Evolutionary conservation across 2,888 invertebrate genomes (phyloP), one percentile per base, ranked within the genome.

Genomic region (Eupithecia vulgata): DNA sequence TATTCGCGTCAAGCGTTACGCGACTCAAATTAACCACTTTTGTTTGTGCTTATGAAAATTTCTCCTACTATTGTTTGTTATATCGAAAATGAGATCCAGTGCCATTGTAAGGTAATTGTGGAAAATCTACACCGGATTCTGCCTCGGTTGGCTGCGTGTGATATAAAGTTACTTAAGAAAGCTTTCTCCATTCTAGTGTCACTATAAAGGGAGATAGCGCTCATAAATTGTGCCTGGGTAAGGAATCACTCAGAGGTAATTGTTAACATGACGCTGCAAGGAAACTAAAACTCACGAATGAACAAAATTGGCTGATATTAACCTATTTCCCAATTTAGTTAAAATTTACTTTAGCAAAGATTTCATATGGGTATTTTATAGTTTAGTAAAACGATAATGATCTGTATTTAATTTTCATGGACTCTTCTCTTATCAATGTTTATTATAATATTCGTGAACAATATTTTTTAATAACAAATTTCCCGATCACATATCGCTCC

Each of bases 1-100:
- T 87, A 85, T 85, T 86, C 83, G 88, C 90, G 40, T 70, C 30
- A 57, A 67, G 35, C 62, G 69, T 88, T 87, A 87, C 84, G 79
- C 82, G 82, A 72, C 76, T 79, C 74, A 37, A 64, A 78, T 78
- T 81, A 79, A 76, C 67, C 74, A 78, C 48, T 57, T 70, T 74
- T 59, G 67, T 75, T 75, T 79, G 69, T 75, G 71, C 48, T 71
- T 74, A 64, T 65, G 21, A 48, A 83, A 84, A 83, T 83, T 82
- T 82, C 81, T 78, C 77, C 81, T 64, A 34, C 74, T 78, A 83
- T 84, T 83, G 84, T 83, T 80, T 81, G 76, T 77, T 75, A 70
- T 73, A 78, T 81, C 75, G 76, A 77, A 77, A 78, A 74, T 73
- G 74, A 75, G 81, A 82, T 82, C 67, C 73, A 76, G 65, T 69